Evolutionary conservation across 2,888 invertebrate species (phyloP).

Genomic region (Rhyacophila evoluta): DNA sequence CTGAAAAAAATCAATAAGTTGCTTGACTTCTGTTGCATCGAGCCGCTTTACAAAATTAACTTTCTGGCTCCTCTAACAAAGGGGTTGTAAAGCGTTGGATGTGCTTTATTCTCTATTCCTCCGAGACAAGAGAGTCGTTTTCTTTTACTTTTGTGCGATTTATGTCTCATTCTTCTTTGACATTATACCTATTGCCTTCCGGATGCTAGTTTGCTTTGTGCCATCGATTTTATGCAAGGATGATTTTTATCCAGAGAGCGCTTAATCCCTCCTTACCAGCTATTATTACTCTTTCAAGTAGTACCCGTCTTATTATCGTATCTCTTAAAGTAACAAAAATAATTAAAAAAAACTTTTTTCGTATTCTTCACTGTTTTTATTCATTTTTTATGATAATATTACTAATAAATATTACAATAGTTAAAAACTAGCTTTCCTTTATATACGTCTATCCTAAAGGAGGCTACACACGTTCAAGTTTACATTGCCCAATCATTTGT

Average conservation of each 20-base stretch:
- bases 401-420: too few species aligned
- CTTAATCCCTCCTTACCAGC: neutral
- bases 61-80: neutral
- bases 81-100: slow-evolving; percentile 27
- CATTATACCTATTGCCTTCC: slow-evolving; percentile 26
- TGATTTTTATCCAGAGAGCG: neutral
- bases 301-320: too few species aligned
- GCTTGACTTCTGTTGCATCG: neutral
- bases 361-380: too few species aligned
- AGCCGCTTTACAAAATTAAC: neutral
- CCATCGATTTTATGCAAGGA: neutral
- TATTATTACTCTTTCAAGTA: too few species aligned
- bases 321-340: too few species aligned
- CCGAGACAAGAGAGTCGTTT: slow-evolving; percentile 16
- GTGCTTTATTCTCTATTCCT: slow-evolving; percentile 11
- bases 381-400: too few species aligned
- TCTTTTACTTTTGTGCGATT: slow-evolving; percentile 25
- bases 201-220: slow-evolving; percentile 28
- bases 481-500: too few species aligned
- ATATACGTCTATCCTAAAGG: too few species aligned
- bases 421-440: too few species aligned
- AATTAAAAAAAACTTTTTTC: too few species aligned
- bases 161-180: slow-evolving; percentile 28
- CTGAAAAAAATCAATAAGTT: neutral
- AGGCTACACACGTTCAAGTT: too few species aligned